Percentiles rank a stretch among this genome's conserved stretches.
Evolutionary conservation across 1,140 invertebrate genomes (phyloP).

Genomic region (Laodelphax striatellus): DNA sequence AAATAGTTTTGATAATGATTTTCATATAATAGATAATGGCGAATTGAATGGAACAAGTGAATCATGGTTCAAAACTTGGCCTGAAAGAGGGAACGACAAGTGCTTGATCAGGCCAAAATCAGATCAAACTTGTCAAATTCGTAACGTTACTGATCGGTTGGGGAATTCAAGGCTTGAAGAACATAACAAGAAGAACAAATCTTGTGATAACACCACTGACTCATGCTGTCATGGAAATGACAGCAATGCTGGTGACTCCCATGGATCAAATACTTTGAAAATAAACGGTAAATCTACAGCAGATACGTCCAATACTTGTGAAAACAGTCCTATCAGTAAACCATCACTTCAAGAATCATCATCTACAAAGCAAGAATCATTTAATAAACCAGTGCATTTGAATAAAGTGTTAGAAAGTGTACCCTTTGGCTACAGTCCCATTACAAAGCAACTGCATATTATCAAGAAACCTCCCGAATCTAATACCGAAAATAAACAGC

Average conservation of each 20-base stretch:
- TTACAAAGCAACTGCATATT: conserved; percentile 30
- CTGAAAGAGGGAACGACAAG: conserved; percentile 25
- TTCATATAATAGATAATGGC: neutral
- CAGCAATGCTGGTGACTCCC: neutral
- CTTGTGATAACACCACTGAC: neutral
- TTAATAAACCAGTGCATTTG: conserved; percentile 10
- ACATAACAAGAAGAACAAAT: neutral
- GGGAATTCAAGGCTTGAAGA: neutral
- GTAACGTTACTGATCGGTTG: neutral
- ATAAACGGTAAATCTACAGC: neutral
- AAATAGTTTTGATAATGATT: neutral
- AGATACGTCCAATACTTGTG: neutral
- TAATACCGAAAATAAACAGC: neutral
- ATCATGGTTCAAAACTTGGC: conserved; percentile 27
- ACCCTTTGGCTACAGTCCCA: conserved; percentile 30
- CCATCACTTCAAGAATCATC: conserved; percentile 4
- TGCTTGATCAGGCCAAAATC: neutral
- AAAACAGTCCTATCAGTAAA: neutral
- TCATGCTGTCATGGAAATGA: neutral
- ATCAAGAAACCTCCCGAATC: conserved; percentile 18
- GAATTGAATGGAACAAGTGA: conserved; percentile 12
- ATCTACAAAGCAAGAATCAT: neutral
- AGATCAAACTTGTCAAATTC: neutral
- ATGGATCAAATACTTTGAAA: neutral
- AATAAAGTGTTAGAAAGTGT: conserved; percentile 24